Evolutionary conservation across 2,797 vertebrate genomes (phyloP).

Genomic region (Ceryle rudis): DNA sequence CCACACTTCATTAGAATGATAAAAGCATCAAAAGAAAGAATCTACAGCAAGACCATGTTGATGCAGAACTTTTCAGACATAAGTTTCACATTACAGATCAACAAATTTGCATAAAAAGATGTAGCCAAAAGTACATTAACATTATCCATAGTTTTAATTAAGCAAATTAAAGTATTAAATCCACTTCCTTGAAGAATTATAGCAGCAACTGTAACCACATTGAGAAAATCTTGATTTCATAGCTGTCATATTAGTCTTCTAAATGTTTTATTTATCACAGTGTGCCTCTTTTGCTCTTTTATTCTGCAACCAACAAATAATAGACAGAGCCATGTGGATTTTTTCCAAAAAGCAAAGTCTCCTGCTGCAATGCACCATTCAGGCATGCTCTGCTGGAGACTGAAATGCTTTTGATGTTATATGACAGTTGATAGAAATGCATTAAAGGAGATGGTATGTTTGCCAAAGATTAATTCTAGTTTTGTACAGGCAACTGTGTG

Average conservation of each 20-base stretch:
- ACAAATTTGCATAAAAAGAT: too few relatives aligned
- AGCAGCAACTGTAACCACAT: background rate
- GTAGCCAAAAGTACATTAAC: background rate
- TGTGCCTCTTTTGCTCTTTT: background rate
- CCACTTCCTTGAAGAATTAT: background rate
- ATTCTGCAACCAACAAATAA: background rate
- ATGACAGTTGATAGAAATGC: background rate
- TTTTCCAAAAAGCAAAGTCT: background rate
- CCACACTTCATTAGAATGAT: too few relatives aligned
- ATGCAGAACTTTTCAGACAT: too few relatives aligned
- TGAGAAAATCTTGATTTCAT: background rate
- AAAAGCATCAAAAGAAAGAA: too few relatives aligned
- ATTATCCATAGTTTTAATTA: background rate
- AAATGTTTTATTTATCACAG: background rate
- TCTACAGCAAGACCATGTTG: too few relatives aligned
- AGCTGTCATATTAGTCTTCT: background rate
- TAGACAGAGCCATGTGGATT: background rate
- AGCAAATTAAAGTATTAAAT: background rate
- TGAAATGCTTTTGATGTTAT: background rate
- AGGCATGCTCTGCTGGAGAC: background rate
- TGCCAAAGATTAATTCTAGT: background rate
- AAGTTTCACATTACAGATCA: too few relatives aligned
- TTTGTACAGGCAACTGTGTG: background rate
- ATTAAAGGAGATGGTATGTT: background rate
- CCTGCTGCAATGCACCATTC: background rate